phyloP scores from a whole-genome alignment of 2,888 invertebrate genomes.

The Ecdyonurus torrentis region DNA sequence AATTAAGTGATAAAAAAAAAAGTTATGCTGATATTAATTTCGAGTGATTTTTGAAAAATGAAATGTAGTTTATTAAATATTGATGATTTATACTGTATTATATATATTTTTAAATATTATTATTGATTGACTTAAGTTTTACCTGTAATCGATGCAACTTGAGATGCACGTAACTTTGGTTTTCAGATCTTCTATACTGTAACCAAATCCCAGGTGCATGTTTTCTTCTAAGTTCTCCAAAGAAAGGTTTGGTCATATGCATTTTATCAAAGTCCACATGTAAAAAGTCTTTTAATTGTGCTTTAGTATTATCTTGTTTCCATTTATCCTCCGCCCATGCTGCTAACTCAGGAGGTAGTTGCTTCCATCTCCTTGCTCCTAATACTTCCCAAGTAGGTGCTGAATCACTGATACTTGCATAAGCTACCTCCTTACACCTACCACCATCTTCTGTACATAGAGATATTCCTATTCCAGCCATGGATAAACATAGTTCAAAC shows the following conservation, averaged over 20 bases:
- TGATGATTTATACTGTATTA: no score
- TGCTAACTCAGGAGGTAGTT: conserved; percentile 54
- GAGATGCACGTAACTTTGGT: conserved; percentile 46
- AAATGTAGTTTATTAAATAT: no score
- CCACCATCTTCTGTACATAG: conserved; percentile 19
- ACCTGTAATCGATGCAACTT: conserved; percentile 42
- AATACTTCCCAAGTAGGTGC: conserved; percentile 69
- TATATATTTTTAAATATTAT: no score
- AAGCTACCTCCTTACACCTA: conserved; percentile 40
- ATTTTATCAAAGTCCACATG: conserved; percentile 67
- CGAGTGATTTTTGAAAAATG: no score
- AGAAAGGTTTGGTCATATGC: conserved; percentile 77
- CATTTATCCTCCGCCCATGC: conserved; percentile 73
- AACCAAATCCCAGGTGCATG: conserved; percentile 60
- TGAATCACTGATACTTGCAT: conserved; percentile 45
- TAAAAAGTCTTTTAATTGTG: conserved; percentile 46
- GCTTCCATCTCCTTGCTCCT: conserved; percentile 63
- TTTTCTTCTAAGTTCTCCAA: conserved; percentile 53
- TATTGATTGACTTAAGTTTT: no score
- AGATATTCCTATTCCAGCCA: conserved; percentile 48
- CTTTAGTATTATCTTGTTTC: conserved; percentile 46
- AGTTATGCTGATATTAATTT: no score
- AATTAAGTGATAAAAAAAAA: no score
- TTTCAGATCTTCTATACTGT: conserved; percentile 50
- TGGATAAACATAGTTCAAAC: conserved; percentile 47